Evolutionary conservation across 1,140 invertebrate species (phyloP).

Genomic region (Zeugodacus cucurbitae): DNA sequence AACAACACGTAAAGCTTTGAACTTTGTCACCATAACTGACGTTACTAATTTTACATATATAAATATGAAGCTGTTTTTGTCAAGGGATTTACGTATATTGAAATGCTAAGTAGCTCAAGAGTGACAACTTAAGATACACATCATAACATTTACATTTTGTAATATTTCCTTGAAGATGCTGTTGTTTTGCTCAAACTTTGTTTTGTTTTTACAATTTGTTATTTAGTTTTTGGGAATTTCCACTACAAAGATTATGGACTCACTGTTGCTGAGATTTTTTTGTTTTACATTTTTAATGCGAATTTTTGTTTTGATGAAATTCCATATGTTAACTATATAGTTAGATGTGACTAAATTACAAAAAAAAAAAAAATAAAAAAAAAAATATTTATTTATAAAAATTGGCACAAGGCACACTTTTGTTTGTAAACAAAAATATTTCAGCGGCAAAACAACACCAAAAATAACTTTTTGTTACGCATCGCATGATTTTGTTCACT

Average conservation of each 20-base stretch:
- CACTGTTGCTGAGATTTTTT: not conserved
- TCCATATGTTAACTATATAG: not conserved
- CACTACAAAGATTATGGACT: not conserved
- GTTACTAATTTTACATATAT: no score
- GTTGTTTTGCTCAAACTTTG: no score
- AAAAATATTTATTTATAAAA: not conserved
- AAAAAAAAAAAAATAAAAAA: not conserved
- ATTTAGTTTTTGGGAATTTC: not conserved
- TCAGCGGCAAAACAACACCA: not conserved
- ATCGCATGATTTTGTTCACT: no score
- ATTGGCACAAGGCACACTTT: not conserved
- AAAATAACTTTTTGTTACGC: not conserved
- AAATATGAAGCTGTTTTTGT: no score
- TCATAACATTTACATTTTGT: not conserved
- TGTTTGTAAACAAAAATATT: not conserved
- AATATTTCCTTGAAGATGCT: not conserved
- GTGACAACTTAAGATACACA: no score
- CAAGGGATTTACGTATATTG: no score
- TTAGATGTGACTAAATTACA: not conserved
- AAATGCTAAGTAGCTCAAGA: no score
- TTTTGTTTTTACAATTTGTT: not conserved
- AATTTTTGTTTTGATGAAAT: not conserved
- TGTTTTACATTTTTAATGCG: not conserved
- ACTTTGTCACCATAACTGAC: no score
- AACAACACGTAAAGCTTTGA: no score